Conservation (phyloP, 2,113 vertebrate species). For the Ardeotis arabs region DNA sequence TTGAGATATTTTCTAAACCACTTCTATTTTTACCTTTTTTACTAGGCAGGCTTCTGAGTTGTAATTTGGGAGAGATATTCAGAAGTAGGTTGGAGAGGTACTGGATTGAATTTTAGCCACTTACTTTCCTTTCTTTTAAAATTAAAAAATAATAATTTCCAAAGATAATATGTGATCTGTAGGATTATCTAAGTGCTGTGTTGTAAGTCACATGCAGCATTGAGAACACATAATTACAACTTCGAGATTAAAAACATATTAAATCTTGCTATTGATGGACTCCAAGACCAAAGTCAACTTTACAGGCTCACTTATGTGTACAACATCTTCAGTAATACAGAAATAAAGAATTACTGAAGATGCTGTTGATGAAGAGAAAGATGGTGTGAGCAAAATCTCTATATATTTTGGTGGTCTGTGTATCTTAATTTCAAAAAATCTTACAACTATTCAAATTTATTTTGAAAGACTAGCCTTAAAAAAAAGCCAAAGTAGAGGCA, state of each 20-base stretch:
- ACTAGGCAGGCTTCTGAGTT: background rate
- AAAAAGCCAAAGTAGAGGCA: background rate
- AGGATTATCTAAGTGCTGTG: background rate
- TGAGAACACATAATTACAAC: background rate
- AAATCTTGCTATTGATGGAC: background rate
- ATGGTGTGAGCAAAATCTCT: rapidly evolving
- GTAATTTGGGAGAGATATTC: background rate
- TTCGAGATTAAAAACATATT: background rate
- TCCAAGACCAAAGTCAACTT: background rate
- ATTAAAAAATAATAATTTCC: background rate
- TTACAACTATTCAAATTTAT: background rate
- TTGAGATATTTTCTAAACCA: background rate
- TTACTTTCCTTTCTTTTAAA: background rate
- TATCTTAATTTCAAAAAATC: background rate
- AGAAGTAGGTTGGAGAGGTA: background rate
- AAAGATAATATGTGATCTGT: background rate
- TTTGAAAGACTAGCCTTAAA: background rate
- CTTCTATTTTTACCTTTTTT: background rate
- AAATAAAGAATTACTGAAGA: background rate
- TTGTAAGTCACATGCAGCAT: background rate
- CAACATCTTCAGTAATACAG: background rate
- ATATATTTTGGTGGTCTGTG: background rate
- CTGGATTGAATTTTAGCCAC: background rate
- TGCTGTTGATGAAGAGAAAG: background rate
- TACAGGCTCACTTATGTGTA: background rate